Evolutionary conservation across 2,113 vertebrate genomes (phyloP).

Genomic region (Zosterops borbonicus): DNA sequence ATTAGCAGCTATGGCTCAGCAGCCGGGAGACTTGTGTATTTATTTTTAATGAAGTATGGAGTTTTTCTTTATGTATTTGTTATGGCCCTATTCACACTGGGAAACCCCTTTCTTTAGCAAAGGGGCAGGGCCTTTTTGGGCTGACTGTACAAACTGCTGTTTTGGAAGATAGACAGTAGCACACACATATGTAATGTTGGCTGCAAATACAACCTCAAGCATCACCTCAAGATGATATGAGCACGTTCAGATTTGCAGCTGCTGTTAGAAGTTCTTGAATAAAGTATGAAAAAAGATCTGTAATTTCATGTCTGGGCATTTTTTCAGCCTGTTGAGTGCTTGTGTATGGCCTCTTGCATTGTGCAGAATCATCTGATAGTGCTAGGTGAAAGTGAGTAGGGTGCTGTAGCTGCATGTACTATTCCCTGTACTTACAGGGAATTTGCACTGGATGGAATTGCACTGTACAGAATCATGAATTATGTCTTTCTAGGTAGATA

Average conservation of each 20-base stretch:
- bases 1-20: background rate
- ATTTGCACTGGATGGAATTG: background rate
- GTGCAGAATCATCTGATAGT: background rate
- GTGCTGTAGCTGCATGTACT: background rate
- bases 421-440: background rate
- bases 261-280: background rate
- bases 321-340: background rate
- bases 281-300: background rate
- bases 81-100: background rate
- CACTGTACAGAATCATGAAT: background rate
- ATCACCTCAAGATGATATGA: background rate
- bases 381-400: background rate
- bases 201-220: background rate
- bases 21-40: background rate
- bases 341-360: background rate
- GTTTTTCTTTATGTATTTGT: background rate
- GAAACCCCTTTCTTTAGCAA: background rate
- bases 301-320: background rate
- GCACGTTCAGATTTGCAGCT: background rate
- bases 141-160: background rate
- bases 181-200: accelerated
- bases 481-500: background rate
- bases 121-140: background rate
- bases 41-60: background rate
- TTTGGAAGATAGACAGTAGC: background rate